These are phyloP conservation scores for Bombus polaris DNA, from an alignment of 1,140 invertebrate species.

Conservation along the genomic window DNA sequence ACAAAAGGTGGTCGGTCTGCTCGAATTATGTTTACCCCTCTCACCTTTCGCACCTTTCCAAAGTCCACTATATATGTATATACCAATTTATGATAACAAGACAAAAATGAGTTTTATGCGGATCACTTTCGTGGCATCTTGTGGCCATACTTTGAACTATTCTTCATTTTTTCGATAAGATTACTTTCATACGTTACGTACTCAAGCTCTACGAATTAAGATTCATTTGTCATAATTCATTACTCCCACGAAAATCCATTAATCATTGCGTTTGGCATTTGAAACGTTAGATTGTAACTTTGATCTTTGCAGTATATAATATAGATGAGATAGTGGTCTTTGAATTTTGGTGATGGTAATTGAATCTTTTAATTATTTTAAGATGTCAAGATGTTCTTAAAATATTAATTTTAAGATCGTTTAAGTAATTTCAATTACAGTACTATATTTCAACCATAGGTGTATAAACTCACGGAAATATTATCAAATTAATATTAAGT, in stretches of 20 bases:
- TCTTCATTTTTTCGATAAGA: not conserved
- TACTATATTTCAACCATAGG: not conserved
- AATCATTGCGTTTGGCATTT: not conserved
- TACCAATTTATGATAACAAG: constrained; percentile 43
- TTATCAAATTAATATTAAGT: not conserved
- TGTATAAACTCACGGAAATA: not conserved
- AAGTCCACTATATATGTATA: constrained; percentile 15
- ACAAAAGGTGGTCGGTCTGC: not conserved
- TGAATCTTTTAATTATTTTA: not conserved
- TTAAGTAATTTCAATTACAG: not conserved
- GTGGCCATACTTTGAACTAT: not conserved
- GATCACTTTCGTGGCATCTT: constrained; percentile 17
- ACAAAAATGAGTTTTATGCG: constrained; percentile 38
- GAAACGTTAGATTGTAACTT: not conserved
- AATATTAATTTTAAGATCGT: too few species aligned
- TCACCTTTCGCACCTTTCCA: constrained; percentile 23
- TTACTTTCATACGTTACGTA: not conserved
- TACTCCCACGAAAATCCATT: not conserved
- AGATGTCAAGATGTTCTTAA: not conserved
- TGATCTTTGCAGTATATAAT: not conserved
- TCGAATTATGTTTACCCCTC: constrained; percentile 26
- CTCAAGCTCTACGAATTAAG: not conserved
- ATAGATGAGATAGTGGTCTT: not conserved
- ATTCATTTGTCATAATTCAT: not conserved
- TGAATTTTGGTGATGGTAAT: not conserved